Evolutionary conservation across 1,140 invertebrate genomes (phyloP), one percentile per base, ranked within the genome.

Genomic region (Euwallacea fornicatus): DNA sequence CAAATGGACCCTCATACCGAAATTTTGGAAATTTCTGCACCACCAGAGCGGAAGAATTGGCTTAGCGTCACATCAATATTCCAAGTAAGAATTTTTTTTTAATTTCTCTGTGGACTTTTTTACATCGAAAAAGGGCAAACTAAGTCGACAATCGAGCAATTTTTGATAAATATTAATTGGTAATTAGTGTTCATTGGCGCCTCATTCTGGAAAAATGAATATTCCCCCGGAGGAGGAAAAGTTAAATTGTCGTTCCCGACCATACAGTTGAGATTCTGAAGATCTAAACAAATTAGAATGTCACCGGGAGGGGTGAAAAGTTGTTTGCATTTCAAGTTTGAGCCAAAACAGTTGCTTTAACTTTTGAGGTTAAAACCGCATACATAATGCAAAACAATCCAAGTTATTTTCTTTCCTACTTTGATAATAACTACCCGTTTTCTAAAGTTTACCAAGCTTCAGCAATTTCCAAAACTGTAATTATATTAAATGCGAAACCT

Each of bases 41-140:
- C 91, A 0, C 78, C 83, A 10, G 80, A 85, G 41, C 79, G 81
- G 54, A 83, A 83, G 8, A 93, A 93, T 79, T 81, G 83, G 53
- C 82, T 93, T 7, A 90, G 88, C 0, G 89, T 93, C 54, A 89
- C 90, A 1, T 86, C 90, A 42, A 87, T 92, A 58, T 91, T 91
- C 80, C 84, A 86, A 15, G 82, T 84, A 84, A 13, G 92, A 33
- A 2, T 33, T 33, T 33, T 33, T 33, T 1, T 33, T 33, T 33
- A 33, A 33, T 33, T 33, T 33, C 21, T 4, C 21, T 33, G 21
- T 33, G 21, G 21, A 33, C 4, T 33, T 33, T 33, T 33, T 33
- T 33, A 33, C 21, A 4, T 4, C 4, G 4, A 33, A 33, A 33
- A 33, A 33, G 21, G 21, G 21, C 21, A 33, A 33, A 33, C 21